Evolutionary conservation across 1,140 invertebrate genomes (phyloP).

Genomic region (Camponotus floridanus): DNA sequence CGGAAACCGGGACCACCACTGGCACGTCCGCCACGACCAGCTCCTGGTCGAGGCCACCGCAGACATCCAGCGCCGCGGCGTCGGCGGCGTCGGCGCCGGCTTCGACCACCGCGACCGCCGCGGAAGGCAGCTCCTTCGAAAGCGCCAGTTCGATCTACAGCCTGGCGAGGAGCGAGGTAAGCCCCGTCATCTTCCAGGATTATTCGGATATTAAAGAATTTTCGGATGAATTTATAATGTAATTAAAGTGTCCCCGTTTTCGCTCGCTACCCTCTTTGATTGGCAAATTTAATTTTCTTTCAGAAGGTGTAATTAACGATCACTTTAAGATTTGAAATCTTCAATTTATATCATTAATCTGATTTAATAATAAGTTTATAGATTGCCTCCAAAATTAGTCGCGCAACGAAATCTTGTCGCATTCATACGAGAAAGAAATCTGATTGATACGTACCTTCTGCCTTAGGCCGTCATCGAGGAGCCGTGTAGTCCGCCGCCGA

Average conservation of each 20-base stretch:
- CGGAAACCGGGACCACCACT: conserved; percentile 88
- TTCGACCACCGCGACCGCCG: conserved; percentile 87
- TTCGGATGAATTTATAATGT: background rate
- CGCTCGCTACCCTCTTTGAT: background rate
- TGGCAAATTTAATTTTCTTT: background rate
- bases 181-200: too few species aligned
- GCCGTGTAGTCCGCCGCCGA: conserved; percentile 80
- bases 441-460: background rate
- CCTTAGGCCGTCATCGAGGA: conserved; percentile 83
- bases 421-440: background rate
- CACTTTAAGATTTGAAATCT: background rate
- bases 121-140: conserved; percentile 93
- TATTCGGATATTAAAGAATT: background rate
- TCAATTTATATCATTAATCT: background rate
- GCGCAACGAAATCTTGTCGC: background rate
- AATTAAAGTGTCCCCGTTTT: background rate
- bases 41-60: conserved; percentile 82
- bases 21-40: conserved; percentile 84
- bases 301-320: background rate
- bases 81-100: conserved; percentile 84
- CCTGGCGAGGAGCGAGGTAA: conserved; percentile 90
- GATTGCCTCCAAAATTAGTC: background rate
- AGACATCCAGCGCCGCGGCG: conserved; percentile 80
- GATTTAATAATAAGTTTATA: background rate
- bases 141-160: conserved; percentile 93